Conservation (phyloP, 1,140 invertebrate species). For the Caerostris extrusa region DNA sequence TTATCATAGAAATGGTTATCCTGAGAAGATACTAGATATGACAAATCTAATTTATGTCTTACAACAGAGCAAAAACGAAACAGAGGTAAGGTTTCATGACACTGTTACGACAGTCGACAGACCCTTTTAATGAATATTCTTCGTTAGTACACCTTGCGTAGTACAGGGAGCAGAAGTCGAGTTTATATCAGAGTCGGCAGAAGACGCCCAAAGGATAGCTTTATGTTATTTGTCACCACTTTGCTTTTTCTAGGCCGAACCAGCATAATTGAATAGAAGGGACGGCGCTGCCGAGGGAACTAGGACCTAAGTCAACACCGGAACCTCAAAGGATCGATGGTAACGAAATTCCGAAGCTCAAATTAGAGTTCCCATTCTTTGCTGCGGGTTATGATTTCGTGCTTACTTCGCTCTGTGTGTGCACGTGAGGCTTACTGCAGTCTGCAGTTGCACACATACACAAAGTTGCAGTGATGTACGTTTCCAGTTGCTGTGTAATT, state of each 20-base stretch:
- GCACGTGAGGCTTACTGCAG: neutral
- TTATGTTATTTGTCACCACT: constrained; percentile 64
- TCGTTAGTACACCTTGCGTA: neutral
- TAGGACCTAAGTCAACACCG: constrained; percentile 59
- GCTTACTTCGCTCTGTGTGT: constrained; percentile 4
- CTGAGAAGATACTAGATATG: neutral
- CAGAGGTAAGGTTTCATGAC: neutral
- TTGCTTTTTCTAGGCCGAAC: constrained; percentile 48
- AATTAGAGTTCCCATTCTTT: constrained; percentile 63
- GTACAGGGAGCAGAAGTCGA: constrained; percentile 4
- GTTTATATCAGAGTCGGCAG: constrained; percentile 25
- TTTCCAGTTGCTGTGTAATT: neutral
- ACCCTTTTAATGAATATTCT: constrained; percentile 22
- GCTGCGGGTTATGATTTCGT: constrained; percentile 44
- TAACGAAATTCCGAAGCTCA: constrained; percentile 65
- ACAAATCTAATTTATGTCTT: neutral
- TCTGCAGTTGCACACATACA: neutral
- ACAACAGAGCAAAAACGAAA: neutral
- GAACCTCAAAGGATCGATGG: constrained; percentile 63
- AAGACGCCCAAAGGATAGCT: constrained; percentile 25
- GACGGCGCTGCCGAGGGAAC: neutral
- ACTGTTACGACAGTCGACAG: neutral
- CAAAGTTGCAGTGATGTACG: neutral
- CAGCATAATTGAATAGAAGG: constrained; percentile 70
- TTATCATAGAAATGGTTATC: neutral